Percentiles rank a stretch among this genome's conserved stretches.
Evolutionary conservation across 1,140 invertebrate genomes (phyloP).

Genomic region (Drosophila pachea): DNA sequence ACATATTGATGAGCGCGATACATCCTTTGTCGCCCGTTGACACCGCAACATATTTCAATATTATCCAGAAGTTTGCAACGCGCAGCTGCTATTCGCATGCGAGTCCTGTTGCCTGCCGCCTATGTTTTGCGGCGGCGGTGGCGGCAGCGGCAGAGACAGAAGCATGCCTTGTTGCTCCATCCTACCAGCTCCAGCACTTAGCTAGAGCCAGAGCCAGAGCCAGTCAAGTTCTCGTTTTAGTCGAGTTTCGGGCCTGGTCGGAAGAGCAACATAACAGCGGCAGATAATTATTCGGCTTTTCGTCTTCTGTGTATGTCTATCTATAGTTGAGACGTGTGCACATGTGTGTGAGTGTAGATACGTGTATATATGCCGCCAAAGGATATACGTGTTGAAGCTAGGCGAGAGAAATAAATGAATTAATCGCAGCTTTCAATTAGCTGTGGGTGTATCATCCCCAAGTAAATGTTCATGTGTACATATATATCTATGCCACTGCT

Average conservation of each 20-base stretch:
- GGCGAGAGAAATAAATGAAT: constrained; percentile 23
- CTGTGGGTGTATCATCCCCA: constrained; percentile 3
- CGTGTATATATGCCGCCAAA: constrained; percentile 7
- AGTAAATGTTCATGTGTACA: background rate
- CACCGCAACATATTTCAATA: constrained; percentile 29
- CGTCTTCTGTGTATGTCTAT: constrained; percentile 7
- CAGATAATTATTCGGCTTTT: constrained; percentile 24
- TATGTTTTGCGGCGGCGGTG: background rate
- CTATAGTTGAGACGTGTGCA: background rate
- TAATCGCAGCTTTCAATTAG: constrained; percentile 28
- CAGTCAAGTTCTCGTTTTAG: constrained; percentile 42
- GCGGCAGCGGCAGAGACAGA: background rate
- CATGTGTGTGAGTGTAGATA: background rate
- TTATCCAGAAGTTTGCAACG: constrained; percentile 35
- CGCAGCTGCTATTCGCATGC: constrained; percentile 40
- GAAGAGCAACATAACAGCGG: constrained; percentile 39
- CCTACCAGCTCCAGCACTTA: constrained; percentile 4
- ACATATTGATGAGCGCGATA: constrained; percentile 14
- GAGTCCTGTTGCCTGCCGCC: constrained; percentile 1
- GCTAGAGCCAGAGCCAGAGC: constrained; percentile 4
- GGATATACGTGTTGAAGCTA: constrained; percentile 13
- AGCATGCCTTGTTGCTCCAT: background rate
- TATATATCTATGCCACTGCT: background rate
- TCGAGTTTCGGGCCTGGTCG: constrained; percentile 49
- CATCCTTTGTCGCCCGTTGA: constrained; percentile 9